A percentile compares a stretch with the other conserved stretches of the same genome.
These are phyloP conservation scores for Saccopteryx bilineata DNA, from an alignment of 2,113 vertebrate genomes.

Conservation along the genomic window DNA sequence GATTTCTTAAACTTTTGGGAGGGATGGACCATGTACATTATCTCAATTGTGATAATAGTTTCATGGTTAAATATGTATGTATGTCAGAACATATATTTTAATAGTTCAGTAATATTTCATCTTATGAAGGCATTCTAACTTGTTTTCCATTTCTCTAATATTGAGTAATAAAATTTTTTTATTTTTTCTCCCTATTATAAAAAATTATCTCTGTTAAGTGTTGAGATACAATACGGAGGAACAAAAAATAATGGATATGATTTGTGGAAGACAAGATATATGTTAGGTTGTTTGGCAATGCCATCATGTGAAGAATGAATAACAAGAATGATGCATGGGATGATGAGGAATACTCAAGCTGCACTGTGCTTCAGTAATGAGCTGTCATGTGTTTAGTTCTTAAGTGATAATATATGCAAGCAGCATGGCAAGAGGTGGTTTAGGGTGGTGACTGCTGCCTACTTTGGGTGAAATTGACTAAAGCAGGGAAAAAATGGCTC, in stretches of 20 bases:
- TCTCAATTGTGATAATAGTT: neutral
- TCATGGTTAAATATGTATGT: neutral
- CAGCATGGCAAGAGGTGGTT: neutral
- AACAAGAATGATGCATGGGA: neutral
- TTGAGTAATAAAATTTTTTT: neutral
- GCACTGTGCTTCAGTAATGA: constrained; percentile 30
- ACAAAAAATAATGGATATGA: neutral
- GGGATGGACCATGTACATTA: neutral
- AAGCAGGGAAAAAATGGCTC: constrained; percentile 37
- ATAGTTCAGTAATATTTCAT: constrained; percentile 5
- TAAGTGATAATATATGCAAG: constrained; percentile 17
- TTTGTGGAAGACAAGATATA: neutral
- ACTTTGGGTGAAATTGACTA: constrained; percentile 7
- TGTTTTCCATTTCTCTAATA: neutral
- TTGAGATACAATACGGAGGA: neutral
- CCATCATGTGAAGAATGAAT: neutral
- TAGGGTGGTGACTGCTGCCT: constrained; percentile 66
- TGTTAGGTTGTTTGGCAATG: constrained; percentile 32
- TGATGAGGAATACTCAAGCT: neutral
- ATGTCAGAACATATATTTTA: constrained; percentile 17
- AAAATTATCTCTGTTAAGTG: constrained; percentile 21
- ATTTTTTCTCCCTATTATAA: neutral
- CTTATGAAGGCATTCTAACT: neutral
- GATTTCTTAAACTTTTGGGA: neutral
- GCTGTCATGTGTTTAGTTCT: constrained; percentile 44